Conservation (phyloP, 2,888 invertebrate genomes). For the Tetragonula carbonaria region DNA sequence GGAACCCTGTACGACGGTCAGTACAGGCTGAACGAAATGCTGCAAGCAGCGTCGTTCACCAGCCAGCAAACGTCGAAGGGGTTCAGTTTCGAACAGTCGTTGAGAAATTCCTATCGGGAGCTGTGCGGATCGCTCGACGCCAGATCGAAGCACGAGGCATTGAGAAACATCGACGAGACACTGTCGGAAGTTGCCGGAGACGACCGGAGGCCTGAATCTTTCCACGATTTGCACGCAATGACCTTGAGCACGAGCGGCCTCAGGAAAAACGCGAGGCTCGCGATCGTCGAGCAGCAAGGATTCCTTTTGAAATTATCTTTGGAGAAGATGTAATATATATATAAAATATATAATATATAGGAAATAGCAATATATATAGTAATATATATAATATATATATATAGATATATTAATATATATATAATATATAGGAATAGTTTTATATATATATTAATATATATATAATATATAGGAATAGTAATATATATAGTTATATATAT, state of each 20-base stretch:
- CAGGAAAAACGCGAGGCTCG: conserved; percentile 85
- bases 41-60: conserved; percentile 88
- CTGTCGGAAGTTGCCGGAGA: conserved; percentile 82
- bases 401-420: too few relatives aligned
- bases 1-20: conserved; percentile 77
- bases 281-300: conserved; percentile 86
- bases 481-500: too few relatives aligned
- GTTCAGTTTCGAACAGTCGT: conserved; percentile 85
- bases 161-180: conserved; percentile 30
- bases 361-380: too few relatives aligned
- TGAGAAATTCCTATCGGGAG: conserved; percentile 87
- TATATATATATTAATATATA: too few relatives aligned
- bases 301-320: conserved; percentile 79
- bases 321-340: background rate
- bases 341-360: background rate
- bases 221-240: conserved; percentile 73
- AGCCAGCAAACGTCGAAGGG: conserved; percentile 88
- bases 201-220: conserved; percentile 44
- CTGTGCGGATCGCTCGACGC: conserved; percentile 87
- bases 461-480: too few relatives aligned
- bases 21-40: conserved; percentile 87
- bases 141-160: conserved; percentile 83
- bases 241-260: conserved; percentile 84
- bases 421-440: too few relatives aligned
- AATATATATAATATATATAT: too few relatives aligned